Evolutionary conservation across 2,888 invertebrate species (phyloP), one percentile per base, ranked within the genome.

Genomic region (Mesorhabditis spiculigera): DNA sequence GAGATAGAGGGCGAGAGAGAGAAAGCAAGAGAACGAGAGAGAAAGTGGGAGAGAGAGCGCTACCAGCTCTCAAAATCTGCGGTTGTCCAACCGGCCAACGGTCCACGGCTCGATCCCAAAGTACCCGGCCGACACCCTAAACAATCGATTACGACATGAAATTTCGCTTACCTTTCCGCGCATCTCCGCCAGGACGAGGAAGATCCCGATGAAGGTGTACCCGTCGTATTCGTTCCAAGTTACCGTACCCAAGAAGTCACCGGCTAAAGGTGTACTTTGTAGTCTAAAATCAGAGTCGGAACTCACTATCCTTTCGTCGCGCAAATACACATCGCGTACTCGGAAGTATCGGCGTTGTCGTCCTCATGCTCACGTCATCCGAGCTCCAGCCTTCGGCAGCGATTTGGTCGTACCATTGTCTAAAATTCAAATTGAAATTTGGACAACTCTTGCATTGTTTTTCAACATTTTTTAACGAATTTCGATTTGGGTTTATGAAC

Each of bases 341-440:
- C 1, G 8, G 10, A 10, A 50, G n/a, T 50, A 13, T 3, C n/a
- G 58, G 58, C n/a, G 58, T 50, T 13, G n/a, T 50, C 58, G 58
- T 50, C n/a, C 58, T 10, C 58, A 50, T 50, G 58, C 58, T 50
- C 58, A 50, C 58, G n/a, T 50, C 58, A 50, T 50, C 58, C 8
- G 10, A 13, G 8, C n/a, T 50, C 58, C 58, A 50, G 8, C n/a
- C n/a, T n/a, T 50, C 58, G n/a, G 10, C n/a, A 13, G 58, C 58
- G 58, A 50, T 50, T n/a, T 13, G n/a, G n/a, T 50, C 58, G n/a
- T n/a, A 10, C 58, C 58, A 50, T 50, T 50, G 58, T 50, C 58
- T 50, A 50, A 50, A 50, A 28, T 28, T 28, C 28, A 28, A 28
- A 28, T 28, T 28, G 28, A 28, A 28, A 28, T 28, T 1, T 28